These are phyloP conservation scores for Gallinago solitaria DNA, from an alignment of 2,797 vertebrate species.

Conservation along the genomic window DNA sequence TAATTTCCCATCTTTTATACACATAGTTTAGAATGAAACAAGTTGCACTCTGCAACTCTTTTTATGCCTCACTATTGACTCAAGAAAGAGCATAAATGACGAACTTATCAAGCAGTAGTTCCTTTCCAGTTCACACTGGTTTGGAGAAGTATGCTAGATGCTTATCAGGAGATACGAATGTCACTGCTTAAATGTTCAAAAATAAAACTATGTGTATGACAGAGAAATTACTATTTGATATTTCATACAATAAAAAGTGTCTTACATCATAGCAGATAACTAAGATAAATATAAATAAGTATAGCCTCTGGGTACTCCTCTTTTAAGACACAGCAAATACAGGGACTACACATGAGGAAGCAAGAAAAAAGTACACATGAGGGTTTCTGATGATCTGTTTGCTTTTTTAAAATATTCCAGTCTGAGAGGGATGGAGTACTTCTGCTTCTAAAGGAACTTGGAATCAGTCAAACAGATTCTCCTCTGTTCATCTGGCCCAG, in stretches of 20 bases:
- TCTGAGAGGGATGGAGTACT: background rate
- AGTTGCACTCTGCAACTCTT: background rate
- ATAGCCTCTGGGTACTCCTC: background rate
- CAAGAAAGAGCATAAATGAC: background rate
- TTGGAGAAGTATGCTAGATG: background rate
- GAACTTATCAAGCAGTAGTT: background rate
- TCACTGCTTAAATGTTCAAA: background rate
- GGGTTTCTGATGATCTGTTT: background rate
- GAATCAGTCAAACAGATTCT: background rate
- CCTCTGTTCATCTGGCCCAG: background rate
- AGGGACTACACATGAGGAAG: background rate
- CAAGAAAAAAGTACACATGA: background rate
- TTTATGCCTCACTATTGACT: background rate
- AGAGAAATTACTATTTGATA: background rate
- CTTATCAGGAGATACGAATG: background rate
- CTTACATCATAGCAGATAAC: background rate
- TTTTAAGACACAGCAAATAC: background rate
- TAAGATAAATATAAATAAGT: background rate
- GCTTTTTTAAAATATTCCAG: background rate
- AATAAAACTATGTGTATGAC: background rate
- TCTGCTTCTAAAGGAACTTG: background rate
- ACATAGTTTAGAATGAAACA: background rate
- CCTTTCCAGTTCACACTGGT: background rate
- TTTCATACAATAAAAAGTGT: background rate
- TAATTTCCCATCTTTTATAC: background rate